Evolutionary conservation across 2,888 invertebrate species (phyloP), one percentile per base, ranked within the genome.

Genomic region (Mechanitis messenoides): DNA sequence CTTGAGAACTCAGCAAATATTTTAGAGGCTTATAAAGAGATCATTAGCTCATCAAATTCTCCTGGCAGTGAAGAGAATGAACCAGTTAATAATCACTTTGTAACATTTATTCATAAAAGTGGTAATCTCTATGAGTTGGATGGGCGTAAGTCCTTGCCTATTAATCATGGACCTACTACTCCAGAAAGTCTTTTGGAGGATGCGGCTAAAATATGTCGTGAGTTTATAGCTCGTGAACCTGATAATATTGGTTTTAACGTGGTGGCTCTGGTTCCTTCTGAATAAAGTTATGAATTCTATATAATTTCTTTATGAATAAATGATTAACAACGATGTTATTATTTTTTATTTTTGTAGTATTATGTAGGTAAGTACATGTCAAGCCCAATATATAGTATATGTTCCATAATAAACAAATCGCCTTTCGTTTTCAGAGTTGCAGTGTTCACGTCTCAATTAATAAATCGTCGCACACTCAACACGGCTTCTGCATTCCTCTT

Each of bases 171-270:
- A 0, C 69, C 91, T 55, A 94, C 96, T 1, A 91, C 92, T 54
- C 84, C 92, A 2, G 95, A 95, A 6, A 92, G 91, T 33, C 92
- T 98, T 56, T 85, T 97, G 46, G 92, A 94, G 90, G 96, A 97
- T 83, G 94, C 97, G 5, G 95, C 95, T 1, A 93, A 92, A 66
- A 93, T 97, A 20, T 96, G 97, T 81, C 93, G 93, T 71, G 91
- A 94, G 74, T 98, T 96, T 78, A 97, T 98, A 91, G 92, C 92
- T 55, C 92, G 95, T 61, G 96, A 97, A 82, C 96, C 97, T 0
- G 93, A 95, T 59, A 95, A 97, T 77, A 90, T 97, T 62, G 94
- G 95, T 72, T 98, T 98, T 80, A 96, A 95, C 59, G 92, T 97
- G 58, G 93, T 97, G 78, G 97, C 97, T 55, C 90, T 98, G 56